A percentile compares a stretch with the other conserved stretches of the same genome.
Evolutionary conservation across 2,113 vertebrate species (phyloP).

Genomic region (Camelus dromedarius): DNA sequence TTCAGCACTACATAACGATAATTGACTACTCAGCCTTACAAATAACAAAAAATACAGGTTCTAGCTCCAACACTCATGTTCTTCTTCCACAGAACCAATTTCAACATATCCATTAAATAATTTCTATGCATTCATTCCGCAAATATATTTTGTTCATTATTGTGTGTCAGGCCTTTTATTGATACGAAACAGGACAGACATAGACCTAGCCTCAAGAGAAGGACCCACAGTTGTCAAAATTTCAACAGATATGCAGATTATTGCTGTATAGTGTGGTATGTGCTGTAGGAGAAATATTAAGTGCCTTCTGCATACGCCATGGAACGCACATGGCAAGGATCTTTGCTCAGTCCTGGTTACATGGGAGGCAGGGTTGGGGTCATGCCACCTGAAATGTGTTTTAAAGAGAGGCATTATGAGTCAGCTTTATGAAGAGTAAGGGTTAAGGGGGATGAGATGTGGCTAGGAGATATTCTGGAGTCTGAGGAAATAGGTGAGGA

Average conservation of each 20-base stretch:
- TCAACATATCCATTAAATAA: not conserved
- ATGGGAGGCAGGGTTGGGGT: not conserved
- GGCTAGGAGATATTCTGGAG: accelerated
- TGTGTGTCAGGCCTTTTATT: not conserved
- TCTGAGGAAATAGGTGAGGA: not conserved
- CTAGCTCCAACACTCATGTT: not conserved
- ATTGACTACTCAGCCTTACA: not conserved
- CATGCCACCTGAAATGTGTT: not conserved
- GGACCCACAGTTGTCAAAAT: not conserved
- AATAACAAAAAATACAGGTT: not conserved
- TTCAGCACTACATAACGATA: not conserved
- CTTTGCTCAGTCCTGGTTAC: not conserved
- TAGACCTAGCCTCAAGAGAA: not conserved
- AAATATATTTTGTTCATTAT: not conserved
- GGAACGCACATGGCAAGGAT: accelerated
- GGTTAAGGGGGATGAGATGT: not conserved
- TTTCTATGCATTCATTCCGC: not conserved
- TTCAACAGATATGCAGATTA: not conserved
- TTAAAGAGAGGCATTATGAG: not conserved
- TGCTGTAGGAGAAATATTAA: not conserved
- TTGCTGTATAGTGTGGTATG: not conserved
- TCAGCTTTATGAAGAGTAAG: not conserved
- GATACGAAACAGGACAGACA: not conserved
- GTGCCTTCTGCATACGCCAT: not conserved
- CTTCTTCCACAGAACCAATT: not conserved